These are phyloP conservation scores for Stylophora pistillata DNA, from an alignment of 64 coral and sea anemone genomes.

Conservation along the genomic window DNA sequence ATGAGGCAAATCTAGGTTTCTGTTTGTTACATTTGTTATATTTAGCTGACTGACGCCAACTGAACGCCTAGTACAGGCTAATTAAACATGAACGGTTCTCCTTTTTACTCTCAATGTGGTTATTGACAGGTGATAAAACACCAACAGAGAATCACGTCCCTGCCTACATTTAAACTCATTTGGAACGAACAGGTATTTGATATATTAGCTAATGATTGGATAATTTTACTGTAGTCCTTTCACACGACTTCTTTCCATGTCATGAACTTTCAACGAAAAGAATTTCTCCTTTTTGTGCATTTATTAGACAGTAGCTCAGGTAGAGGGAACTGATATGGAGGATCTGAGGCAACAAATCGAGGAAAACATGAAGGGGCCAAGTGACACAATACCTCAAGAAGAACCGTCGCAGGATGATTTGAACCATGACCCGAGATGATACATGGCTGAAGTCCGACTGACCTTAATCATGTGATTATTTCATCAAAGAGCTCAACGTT, in stretches of 20 bases:
- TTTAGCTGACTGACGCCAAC: no score
- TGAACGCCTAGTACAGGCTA: no score
- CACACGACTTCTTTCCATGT: background rate
- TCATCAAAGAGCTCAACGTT: no score
- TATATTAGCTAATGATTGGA: background rate
- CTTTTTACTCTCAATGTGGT: background rate
- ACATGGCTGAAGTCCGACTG: background rate
- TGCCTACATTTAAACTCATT: conserved; percentile 57
- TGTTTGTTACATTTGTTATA: no score
- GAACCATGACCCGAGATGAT: conserved; percentile 25
- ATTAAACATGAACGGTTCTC: no score
- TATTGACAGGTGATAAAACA: conserved; percentile 55
- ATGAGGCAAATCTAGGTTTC: no score
- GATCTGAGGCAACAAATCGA: conserved; percentile 26
- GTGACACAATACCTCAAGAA: background rate
- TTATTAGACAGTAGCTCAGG: conserved; percentile 6
- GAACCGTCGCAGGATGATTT: background rate
- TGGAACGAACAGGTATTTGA: conserved; percentile 55
- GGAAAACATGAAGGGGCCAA: conserved; percentile 11
- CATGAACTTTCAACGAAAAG: background rate
- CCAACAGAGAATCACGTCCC: conserved; percentile 24
- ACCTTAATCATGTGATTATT: background rate
- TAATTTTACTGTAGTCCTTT: background rate
- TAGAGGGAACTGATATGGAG: conserved; percentile 22
- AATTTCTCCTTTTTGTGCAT: background rate